phyloP scores from a whole-genome alignment of 2,888 invertebrate species.

The Rhogogaster chlorosoma region DNA sequence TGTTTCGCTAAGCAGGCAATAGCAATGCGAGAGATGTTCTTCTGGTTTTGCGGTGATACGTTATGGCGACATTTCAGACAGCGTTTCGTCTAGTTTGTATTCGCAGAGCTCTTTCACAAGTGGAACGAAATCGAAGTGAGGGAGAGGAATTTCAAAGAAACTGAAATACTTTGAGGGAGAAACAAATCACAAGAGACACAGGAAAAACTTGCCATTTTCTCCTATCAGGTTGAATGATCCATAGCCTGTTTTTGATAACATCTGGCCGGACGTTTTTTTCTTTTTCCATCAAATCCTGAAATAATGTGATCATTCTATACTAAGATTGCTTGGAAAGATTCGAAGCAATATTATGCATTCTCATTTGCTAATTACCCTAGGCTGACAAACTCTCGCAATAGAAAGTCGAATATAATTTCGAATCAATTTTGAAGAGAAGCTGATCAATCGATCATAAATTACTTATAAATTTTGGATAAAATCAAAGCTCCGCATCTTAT shows the following conservation, averaged over 20 bases:
- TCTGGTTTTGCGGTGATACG: constrained; percentile 27
- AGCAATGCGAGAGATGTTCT: constrained; percentile 25
- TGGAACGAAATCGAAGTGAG: constrained; percentile 14
- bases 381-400: constrained; percentile 57
- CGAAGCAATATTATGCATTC: constrained; percentile 59
- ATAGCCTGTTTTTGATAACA: constrained; percentile 57
- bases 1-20: constrained; percentile 40
- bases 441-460: neutral
- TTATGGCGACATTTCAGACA: constrained; percentile 36
- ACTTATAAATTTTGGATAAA: constrained; percentile 62
- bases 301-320: constrained; percentile 52
- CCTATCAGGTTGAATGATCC: constrained; percentile 56
- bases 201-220: constrained; percentile 12
- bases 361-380: constrained; percentile 62
- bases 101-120: constrained; percentile 17
- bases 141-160: constrained; percentile 23
- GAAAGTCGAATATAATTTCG: neutral
- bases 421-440: neutral
- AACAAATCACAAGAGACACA: neutral
- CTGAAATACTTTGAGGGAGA: neutral
- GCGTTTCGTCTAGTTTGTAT: constrained; percentile 42
- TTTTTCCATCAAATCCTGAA: constrained; percentile 52
- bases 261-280: constrained; percentile 57
- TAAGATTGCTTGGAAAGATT: constrained; percentile 57
- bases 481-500: constrained; percentile 56